A percentile compares a stretch with the other conserved stretches of the same genome.
Evolutionary conservation across 2,797 vertebrate genomes (phyloP).

Genomic region (Etheostoma perlongum): DNA sequence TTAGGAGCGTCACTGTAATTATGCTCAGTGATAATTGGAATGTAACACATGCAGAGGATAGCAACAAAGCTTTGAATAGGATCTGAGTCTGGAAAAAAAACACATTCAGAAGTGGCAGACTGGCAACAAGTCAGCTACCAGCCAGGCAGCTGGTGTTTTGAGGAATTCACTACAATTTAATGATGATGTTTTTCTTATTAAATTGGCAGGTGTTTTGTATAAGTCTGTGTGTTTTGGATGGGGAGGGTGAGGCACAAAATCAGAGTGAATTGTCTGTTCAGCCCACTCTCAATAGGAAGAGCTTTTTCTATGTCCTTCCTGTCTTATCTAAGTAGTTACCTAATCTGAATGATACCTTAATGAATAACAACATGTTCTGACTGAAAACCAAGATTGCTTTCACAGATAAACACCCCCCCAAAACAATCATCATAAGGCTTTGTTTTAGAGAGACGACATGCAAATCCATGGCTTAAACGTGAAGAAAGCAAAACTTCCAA

Average conservation of each 20-base stretch:
- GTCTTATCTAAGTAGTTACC: constrained; percentile 6
- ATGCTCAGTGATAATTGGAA: constrained; percentile 2
- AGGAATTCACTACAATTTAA: constrained; percentile 17
- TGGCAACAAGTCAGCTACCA: neutral
- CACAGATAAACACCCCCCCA: neutral
- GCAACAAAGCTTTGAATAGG: constrained; percentile 10
- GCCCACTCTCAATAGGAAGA: constrained; percentile 4
- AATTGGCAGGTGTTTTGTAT: constrained; percentile 38
- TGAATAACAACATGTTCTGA: neutral
- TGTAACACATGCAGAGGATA: constrained; percentile 7
- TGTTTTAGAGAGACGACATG: neutral
- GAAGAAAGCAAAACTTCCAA: neutral
- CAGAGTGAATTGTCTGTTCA: constrained; percentile 5
- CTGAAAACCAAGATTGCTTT: neutral
- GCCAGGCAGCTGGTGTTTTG: constrained; percentile 31
- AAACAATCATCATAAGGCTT: neutral
- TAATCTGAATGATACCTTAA: neutral
- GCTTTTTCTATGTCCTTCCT: constrained; percentile 2
- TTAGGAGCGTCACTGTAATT: neutral
- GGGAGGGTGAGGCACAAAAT: constrained; percentile 1
- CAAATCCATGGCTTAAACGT: neutral
- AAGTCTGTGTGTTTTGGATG: constrained; percentile 2
- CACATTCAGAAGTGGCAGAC: constrained; percentile 1
- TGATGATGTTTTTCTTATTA: constrained; percentile 29
- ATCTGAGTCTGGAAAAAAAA: neutral